These are phyloP conservation scores for Podargus strigoides DNA, from an alignment of 2,797 vertebrate genomes.

Conservation along the genomic window DNA sequence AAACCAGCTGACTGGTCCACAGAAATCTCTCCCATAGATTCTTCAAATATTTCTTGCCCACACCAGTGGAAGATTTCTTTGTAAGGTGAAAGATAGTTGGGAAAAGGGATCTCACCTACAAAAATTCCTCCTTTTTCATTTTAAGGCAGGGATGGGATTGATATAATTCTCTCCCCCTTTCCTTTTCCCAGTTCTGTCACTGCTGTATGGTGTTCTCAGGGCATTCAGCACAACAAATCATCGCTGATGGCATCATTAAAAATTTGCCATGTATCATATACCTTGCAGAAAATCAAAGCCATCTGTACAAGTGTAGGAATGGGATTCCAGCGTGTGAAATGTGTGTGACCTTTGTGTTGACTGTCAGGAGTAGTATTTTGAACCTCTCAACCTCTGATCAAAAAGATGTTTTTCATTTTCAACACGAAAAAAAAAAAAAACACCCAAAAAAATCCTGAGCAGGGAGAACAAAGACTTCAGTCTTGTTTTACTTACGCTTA, in stretches of 20 bases:
- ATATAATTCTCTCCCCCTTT: background rate
- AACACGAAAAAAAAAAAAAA: background rate
- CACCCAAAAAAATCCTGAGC: background rate
- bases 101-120: background rate
- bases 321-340: background rate
- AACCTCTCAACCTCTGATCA: background rate
- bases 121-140: background rate
- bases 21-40: constrained; percentile 12
- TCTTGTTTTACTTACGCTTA: background rate
- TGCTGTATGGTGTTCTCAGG: background rate
- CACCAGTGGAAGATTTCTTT: background rate
- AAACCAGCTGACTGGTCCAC: constrained; percentile 35
- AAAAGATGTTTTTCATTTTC: background rate
- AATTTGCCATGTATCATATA: background rate
- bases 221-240: background rate
- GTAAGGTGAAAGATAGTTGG: background rate
- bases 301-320: background rate
- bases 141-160: background rate
- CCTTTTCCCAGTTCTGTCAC: background rate
- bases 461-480: background rate
- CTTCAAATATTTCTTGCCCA: constrained; percentile 32
- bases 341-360: background rate
- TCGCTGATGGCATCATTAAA: background rate
- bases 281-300: background rate
- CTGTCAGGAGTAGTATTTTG: background rate